Percentiles rank a stretch among this genome's conserved stretches.
Conservation (phyloP, 2,113 vertebrate genomes). For the Corydoras maculifer region DNA sequence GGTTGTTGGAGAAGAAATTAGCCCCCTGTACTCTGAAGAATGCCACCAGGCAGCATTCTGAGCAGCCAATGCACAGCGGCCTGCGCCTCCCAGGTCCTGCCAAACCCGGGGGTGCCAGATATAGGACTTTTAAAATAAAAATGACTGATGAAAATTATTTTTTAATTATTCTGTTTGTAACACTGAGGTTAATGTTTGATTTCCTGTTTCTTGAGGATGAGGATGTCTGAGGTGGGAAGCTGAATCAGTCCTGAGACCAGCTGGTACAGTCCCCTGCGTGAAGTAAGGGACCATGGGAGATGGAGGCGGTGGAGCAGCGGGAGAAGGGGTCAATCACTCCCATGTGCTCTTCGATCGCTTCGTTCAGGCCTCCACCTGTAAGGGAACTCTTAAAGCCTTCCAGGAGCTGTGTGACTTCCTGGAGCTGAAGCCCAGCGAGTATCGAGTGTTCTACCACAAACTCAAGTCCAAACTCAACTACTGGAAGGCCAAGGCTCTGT, state of each 20-base stretch:
- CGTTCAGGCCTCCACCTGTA: conserved; percentile 90
- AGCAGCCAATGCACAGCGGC: too few relatives aligned
- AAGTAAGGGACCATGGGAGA: conserved; percentile 65
- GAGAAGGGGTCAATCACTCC: conserved; percentile 72
- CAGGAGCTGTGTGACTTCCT: conserved; percentile 91
- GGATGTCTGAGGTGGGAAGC: conserved; percentile 55
- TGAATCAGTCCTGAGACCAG: conserved; percentile 44
- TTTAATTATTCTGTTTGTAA: neutral
- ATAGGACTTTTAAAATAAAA: too few relatives aligned
- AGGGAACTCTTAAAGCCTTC: conserved; percentile 93
- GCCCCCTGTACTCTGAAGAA: too few relatives aligned
- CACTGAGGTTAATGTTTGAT: neutral
- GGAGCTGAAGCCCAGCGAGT: conserved; percentile 84
- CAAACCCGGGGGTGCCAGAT: too few relatives aligned
- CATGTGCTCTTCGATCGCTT: conserved; percentile 90
- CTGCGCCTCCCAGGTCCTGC: too few relatives aligned
- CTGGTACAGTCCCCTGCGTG: conserved; percentile 50
- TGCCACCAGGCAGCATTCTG: too few relatives aligned
- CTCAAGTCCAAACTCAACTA: conserved; percentile 98
- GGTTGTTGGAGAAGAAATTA: too few relatives aligned
- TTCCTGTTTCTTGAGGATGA: conserved; percentile 47
- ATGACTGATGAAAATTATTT: too few relatives aligned
- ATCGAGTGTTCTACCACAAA: conserved; percentile 91
- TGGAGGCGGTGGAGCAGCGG: conserved; percentile 48
- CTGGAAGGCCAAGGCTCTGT: conserved; percentile 98